phyloP scores from a whole-genome alignment of 2,113 vertebrate species.

The Pterocles gutturalis region DNA sequence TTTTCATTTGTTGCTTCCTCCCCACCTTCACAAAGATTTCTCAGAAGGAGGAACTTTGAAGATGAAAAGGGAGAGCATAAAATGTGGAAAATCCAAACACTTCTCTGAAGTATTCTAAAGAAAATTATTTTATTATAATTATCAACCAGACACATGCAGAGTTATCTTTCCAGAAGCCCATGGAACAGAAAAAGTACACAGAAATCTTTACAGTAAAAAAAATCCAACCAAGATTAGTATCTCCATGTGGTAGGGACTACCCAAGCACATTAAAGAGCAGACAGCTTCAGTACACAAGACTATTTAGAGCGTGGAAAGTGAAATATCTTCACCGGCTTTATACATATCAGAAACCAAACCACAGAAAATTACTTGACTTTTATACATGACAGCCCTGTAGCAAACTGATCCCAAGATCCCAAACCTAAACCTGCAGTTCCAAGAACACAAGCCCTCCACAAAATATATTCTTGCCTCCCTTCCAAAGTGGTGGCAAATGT shows the following conservation, averaged over 20 bases:
- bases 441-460: not conserved
- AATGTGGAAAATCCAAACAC: not conserved
- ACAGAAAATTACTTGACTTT: not conserved
- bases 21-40: not conserved
- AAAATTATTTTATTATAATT: not conserved
- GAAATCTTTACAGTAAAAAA: not conserved
- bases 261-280: not conserved
- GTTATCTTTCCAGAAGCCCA: not conserved
- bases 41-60: not conserved
- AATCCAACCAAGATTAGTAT: not conserved
- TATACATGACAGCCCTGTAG: not conserved
- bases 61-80: not conserved
- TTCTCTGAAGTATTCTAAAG: not conserved
- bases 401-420: not conserved
- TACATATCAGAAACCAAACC: not conserved
- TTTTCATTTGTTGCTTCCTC: not conserved
- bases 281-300: not conserved
- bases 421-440: not conserved
- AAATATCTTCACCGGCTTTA: not conserved
- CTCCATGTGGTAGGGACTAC: not conserved
- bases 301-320: rapidly evolving
- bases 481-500: not conserved
- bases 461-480: not conserved
- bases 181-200: not conserved
- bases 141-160: not conserved